Conservation (phyloP, 2,113 vertebrate species). For the Bagarius yarrelli region DNA sequence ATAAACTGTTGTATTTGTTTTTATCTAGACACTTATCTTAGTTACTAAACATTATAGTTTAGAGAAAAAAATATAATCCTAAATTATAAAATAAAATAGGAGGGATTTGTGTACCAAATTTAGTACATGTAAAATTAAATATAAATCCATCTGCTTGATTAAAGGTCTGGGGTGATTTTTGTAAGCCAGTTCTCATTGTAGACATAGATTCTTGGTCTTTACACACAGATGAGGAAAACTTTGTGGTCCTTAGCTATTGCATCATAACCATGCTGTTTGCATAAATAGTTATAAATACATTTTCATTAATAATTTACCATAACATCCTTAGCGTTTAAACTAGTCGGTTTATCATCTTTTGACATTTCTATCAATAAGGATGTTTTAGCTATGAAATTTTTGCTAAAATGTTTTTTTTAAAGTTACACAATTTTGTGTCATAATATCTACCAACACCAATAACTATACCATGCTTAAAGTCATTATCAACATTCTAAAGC, state of each 20-base stretch:
- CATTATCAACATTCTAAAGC: not conserved
- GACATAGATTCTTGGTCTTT: not conserved
- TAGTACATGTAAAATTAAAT: not conserved
- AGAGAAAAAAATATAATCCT: not conserved
- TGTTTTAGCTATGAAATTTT: not conserved
- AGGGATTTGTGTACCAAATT: not conserved
- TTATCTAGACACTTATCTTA: slow-evolving; percentile 42
- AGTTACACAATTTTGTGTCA: not conserved
- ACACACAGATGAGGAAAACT: not conserved
- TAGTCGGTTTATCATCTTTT: not conserved
- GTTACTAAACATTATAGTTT: no score
- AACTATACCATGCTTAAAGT: not conserved
- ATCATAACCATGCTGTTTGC: not conserved
- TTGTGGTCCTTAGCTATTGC: not conserved
- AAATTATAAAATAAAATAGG: not conserved
- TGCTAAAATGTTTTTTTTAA: not conserved
- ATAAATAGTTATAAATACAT: not conserved
- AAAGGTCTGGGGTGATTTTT: not conserved
- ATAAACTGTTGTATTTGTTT: slow-evolving; percentile 52
- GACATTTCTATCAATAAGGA: not conserved
- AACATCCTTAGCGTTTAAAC: not conserved
- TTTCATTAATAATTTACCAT: not conserved
- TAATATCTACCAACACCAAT: not conserved
- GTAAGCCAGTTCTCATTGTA: not conserved
- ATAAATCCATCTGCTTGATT: not conserved